Percentiles rank a stretch among this genome's conserved stretches.
These are phyloP conservation scores for Linyphia triangularis DNA, from an alignment of 2,888 invertebrate genomes.

Conservation along the genomic window DNA sequence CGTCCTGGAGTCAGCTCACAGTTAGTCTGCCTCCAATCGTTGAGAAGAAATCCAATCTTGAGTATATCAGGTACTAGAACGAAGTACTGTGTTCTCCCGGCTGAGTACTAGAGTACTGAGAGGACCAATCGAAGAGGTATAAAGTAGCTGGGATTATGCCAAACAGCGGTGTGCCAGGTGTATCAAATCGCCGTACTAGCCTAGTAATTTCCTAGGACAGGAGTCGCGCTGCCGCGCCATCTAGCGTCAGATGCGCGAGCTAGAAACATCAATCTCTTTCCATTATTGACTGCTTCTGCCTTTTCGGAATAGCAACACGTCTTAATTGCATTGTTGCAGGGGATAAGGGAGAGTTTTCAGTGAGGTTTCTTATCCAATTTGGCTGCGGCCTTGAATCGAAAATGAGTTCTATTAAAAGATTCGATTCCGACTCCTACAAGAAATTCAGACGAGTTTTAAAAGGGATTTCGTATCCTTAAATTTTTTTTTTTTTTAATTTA, in stretches of 20 bases:
- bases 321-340: constrained; percentile 13
- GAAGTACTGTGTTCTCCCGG: background rate
- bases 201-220: constrained; percentile 54
- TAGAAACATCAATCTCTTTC: constrained; percentile 52
- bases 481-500: no score
- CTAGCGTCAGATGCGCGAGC: constrained; percentile 24
- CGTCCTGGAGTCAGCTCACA: background rate
- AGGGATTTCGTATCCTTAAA: no score
- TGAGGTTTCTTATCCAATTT: no score
- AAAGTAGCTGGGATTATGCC: constrained; percentile 41
- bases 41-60: background rate
- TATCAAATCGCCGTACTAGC: constrained; percentile 64
- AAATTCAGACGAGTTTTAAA: no score
- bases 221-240: constrained; percentile 53
- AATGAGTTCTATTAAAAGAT: no score
- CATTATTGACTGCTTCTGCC: constrained; percentile 18
- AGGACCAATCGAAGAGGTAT: background rate
- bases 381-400: no score
- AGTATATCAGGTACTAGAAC: background rate
- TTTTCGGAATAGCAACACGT: constrained; percentile 52
- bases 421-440: no score
- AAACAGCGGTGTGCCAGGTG: constrained; percentile 56
- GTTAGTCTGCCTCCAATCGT: background rate
- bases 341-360: background rate
- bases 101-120: constrained; percentile 8